phyloP scores from a whole-genome alignment of 2,797 vertebrate genomes.

The Buphagus erythrorhynchus region DNA sequence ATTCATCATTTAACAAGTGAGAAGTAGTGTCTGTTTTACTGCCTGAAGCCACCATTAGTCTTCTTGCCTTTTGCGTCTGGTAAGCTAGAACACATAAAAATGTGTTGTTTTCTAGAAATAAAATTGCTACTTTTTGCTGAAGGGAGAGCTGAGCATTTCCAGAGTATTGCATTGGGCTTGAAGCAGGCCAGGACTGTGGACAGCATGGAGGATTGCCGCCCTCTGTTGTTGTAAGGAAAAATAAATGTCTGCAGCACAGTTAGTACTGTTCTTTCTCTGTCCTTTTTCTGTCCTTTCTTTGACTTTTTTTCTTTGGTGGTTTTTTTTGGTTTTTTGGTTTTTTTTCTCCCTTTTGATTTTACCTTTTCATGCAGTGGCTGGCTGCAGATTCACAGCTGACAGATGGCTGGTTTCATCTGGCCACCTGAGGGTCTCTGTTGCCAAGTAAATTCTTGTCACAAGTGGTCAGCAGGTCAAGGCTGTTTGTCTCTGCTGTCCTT shows the following conservation, averaged over 20 bases:
- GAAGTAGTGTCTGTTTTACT: not conserved
- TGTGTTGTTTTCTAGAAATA: not conserved
- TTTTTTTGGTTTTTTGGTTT: not conserved
- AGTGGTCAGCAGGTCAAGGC: conserved; percentile 9
- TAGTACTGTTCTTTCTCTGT: not conserved
- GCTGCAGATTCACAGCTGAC: not conserved
- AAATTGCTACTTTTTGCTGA: not conserved
- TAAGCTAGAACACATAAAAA: not conserved
- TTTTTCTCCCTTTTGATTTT: not conserved
- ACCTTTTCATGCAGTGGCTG: not conserved
- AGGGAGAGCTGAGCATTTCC: not conserved
- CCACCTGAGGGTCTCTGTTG: not conserved
- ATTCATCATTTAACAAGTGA: not conserved
- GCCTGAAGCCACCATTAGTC: not conserved
- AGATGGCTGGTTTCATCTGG: conserved; percentile 48
- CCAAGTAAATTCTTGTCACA: conserved; percentile 20
- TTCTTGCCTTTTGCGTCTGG: not conserved
- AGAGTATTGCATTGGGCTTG: not conserved
- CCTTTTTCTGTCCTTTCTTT: not conserved
- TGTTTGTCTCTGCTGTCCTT: not conserved
- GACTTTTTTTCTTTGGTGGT: rapidly evolving
- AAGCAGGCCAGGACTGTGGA: not conserved
- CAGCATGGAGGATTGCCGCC: not conserved
- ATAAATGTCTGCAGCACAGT: not conserved
- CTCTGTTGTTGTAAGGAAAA: conserved; percentile 41